Percentiles rank a stretch among this genome's conserved stretches.
Conservation (phyloP, 2,113 vertebrate genomes). For the Pteropus alecto region DNA sequence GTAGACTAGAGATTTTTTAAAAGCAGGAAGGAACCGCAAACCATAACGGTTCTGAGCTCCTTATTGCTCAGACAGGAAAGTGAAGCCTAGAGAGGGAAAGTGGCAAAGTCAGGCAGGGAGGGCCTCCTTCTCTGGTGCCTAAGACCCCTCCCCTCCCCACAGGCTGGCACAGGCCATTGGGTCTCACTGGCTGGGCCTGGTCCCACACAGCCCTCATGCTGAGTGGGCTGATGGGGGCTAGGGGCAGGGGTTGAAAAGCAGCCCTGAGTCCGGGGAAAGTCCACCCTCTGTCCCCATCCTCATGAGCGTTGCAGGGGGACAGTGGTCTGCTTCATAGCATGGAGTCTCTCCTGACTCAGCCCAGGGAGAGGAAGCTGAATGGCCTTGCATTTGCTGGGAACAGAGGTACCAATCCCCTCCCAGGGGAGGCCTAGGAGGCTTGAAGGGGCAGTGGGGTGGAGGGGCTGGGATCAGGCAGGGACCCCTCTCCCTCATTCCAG, state of each 20-base stretch:
- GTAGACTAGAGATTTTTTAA: background rate
- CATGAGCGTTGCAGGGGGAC: background rate
- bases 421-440: background rate
- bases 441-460: background rate
- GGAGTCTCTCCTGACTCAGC: background rate
- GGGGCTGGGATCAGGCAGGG: constrained; percentile 31
- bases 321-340: background rate
- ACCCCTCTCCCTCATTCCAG: constrained; percentile 18
- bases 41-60: background rate
- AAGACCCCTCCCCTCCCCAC: background rate
- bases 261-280: background rate
- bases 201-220: background rate
- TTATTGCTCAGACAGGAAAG: background rate
- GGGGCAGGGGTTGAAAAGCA: background rate
- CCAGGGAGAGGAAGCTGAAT: background rate
- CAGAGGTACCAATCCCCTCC: background rate
- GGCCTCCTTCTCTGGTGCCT: background rate
- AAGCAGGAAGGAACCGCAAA: background rate
- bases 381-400: background rate
- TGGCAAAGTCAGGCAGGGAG: background rate
- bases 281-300: background rate
- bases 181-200: background rate
- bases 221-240: background rate
- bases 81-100: background rate
- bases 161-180: background rate